Conservation (phyloP, 2,888 invertebrate genomes). For the Nudaria mundana region DNA sequence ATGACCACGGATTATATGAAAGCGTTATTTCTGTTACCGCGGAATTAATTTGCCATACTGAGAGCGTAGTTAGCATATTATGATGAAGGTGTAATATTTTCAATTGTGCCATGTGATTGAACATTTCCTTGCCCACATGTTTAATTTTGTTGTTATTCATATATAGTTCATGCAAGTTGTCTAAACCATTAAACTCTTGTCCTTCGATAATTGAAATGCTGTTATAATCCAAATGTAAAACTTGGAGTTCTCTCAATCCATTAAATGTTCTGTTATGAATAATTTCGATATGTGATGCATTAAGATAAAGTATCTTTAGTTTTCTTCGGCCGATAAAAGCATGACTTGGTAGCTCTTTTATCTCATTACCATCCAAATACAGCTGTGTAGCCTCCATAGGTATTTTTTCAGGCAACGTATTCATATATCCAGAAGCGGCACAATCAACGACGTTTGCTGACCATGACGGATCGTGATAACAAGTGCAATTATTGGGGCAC, state of each 20-base stretch:
- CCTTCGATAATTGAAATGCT: constrained; percentile 85
- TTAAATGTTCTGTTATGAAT: constrained; percentile 92
- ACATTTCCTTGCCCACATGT: constrained; percentile 86
- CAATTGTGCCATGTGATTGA: constrained; percentile 84
- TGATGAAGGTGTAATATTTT: constrained; percentile 85
- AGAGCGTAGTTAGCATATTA: constrained; percentile 85
- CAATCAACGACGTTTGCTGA: constrained; percentile 93
- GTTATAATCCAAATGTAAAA: constrained; percentile 89
- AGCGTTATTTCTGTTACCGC: constrained; percentile 84
- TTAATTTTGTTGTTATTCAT: constrained; percentile 88
- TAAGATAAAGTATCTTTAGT: constrained; percentile 87
- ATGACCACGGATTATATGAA: constrained; percentile 89
- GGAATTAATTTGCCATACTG: constrained; percentile 87
- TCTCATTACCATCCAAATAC: constrained; percentile 91
- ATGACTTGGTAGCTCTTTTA: constrained; percentile 88
- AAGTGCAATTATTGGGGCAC: constrained; percentile 92
- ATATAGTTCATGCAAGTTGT: constrained; percentile 86
- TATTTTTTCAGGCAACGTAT: constrained; percentile 88
- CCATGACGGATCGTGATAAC: constrained; percentile 94
- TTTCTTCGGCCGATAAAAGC: constrained; percentile 93
- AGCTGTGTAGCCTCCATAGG: constrained; percentile 96
- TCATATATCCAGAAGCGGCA: constrained; percentile 85
- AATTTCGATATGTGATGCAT: constrained; percentile 88
- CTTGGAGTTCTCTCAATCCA: constrained; percentile 88
- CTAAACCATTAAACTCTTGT: constrained; percentile 90